Evolutionary conservation across 2,888 invertebrate species (phyloP).

Genomic region (Chaitophorus viminalis): DNA sequence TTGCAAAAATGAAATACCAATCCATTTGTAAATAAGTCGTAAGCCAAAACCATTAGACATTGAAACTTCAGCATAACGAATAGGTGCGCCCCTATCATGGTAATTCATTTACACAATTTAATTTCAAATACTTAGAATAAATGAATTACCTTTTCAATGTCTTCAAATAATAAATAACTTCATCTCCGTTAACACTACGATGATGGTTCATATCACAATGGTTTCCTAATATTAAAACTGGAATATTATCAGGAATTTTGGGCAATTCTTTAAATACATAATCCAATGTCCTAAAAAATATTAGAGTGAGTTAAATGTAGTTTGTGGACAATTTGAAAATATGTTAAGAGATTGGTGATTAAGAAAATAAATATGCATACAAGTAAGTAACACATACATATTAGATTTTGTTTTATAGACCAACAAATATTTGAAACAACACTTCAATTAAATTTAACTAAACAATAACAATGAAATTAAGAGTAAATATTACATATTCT

Average conservation of each 20-base stretch:
- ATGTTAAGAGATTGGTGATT: neutral
- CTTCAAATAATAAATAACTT: conserved; percentile 77
- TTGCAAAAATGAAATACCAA: conserved; percentile 92
- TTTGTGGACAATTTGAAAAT: neutral
- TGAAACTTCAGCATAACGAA: conserved; percentile 90
- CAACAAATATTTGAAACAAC: too few relatives aligned
- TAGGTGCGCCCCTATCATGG: conserved; percentile 69
- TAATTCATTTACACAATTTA: conserved; percentile 13
- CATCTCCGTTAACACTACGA: conserved; percentile 81
- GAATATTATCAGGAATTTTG: conserved; percentile 81
- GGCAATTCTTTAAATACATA: conserved; percentile 90
- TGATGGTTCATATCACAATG: conserved; percentile 98
- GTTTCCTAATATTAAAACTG: conserved; percentile 90
- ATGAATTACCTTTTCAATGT: conserved; percentile 71
- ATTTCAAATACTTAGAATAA: conserved; percentile 35
- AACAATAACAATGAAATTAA: neutral
- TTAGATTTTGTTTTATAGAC: neutral
- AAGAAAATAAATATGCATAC: neutral
- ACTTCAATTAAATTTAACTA: neutral
- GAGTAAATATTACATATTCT: neutral
- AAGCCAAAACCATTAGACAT: conserved; percentile 97
- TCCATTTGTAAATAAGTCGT: conserved; percentile 90
- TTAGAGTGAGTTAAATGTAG: neutral
- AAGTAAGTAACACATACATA: neutral
- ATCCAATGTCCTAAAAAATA: conserved; percentile 83